A percentile compares a stretch with the other conserved stretches of the same genome.
phyloP scores from a whole-genome alignment of 2,113 vertebrate genomes.

The Thunnus thynnus region DNA sequence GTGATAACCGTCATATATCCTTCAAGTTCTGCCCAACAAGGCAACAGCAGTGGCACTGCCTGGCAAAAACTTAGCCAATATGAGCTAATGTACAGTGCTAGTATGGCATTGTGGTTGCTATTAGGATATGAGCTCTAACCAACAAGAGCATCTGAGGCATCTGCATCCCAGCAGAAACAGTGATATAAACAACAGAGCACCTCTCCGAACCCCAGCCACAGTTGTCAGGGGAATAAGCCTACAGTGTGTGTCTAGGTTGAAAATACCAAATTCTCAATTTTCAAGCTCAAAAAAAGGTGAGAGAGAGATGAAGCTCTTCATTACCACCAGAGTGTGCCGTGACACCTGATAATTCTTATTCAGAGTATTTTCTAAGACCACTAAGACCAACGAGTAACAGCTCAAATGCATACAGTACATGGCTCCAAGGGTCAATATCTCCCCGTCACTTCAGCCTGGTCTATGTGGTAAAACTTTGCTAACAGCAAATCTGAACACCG shows the following conservation, averaged over 20 bases:
- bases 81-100: constrained; percentile 11
- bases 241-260: constrained; percentile 64
- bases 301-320: constrained; percentile 1
- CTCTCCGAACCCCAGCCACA: constrained; percentile 16
- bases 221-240: constrained; percentile 28
- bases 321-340: background rate
- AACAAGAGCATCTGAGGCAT: constrained; percentile 38
- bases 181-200: constrained; percentile 53
- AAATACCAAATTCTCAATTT: constrained; percentile 1
- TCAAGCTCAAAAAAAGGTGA: background rate
- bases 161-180: constrained; percentile 52
- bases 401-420: constrained; percentile 27
- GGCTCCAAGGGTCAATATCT: background rate
- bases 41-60: background rate
- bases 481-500: constrained; percentile 22
- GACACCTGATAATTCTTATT: constrained; percentile 4
- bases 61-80: background rate
- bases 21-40: constrained; percentile 10
- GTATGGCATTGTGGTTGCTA: constrained; percentile 28
- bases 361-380: constrained; percentile 11
- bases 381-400: constrained; percentile 36
- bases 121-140: constrained; percentile 14
- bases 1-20: constrained; percentile 33
- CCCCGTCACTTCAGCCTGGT: background rate
- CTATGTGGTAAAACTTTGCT: constrained; percentile 23